Evolutionary conservation across 2,113 vertebrate genomes (phyloP).

Genomic region (Cercocebus atys): DNA sequence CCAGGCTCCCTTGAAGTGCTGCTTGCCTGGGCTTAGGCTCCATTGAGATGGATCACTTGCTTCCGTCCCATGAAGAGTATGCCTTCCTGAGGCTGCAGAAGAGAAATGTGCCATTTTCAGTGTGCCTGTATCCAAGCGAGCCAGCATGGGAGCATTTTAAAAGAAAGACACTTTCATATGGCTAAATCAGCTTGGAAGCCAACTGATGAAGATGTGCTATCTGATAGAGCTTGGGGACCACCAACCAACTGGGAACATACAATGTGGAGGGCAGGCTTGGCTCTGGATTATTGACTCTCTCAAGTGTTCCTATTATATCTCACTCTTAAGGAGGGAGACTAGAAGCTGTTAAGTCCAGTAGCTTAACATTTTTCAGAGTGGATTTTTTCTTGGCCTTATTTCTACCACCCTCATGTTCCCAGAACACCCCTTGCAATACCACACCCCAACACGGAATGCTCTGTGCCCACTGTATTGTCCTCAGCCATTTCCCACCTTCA

Average conservation of each 20-base stretch:
- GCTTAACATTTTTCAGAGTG: constrained; percentile 20
- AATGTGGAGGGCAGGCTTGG: neutral
- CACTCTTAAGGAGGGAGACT: neutral
- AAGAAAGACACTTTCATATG: neutral
- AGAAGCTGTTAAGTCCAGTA: neutral
- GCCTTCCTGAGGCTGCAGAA: neutral
- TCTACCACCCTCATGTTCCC: neutral
- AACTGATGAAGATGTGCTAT: neutral
- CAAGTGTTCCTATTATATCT: constrained; percentile 17
- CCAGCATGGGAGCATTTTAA: neutral
- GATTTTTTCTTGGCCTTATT: constrained; percentile 25
- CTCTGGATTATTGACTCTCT: constrained; percentile 8
- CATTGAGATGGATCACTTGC: neutral
- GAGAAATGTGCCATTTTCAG: neutral
- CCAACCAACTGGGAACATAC: neutral
- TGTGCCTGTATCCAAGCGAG: neutral
- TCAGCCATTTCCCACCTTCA: neutral
- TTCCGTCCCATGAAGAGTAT: neutral
- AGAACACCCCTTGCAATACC: neutral
- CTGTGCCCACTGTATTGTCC: neutral
- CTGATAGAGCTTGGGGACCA: neutral
- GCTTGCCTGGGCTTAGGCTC: neutral
- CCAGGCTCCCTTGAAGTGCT: no score
- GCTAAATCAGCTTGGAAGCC: neutral
- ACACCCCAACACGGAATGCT: neutral